phyloP scores from a whole-genome alignment of 2,797 vertebrate genomes.

The Petrocephalus sullivani region DNA sequence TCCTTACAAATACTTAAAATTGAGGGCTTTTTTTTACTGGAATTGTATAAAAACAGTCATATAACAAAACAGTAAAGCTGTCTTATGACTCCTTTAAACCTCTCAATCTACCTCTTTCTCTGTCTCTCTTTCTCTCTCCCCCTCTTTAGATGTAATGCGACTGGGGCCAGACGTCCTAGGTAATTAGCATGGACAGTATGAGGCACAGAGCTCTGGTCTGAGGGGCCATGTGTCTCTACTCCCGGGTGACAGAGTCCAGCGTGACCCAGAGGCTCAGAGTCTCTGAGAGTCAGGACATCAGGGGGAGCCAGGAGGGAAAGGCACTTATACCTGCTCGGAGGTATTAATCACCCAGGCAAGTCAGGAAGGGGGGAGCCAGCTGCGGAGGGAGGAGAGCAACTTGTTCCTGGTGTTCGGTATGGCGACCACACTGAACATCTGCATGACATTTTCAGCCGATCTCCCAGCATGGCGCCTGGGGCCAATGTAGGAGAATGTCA shows the following conservation, averaged over 20 bases:
- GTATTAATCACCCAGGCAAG: neutral
- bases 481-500: neutral
- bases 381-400: neutral
- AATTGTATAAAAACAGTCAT: neutral
- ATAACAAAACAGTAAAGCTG: neutral
- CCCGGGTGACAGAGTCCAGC: conserved; percentile 41
- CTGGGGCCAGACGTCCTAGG: conserved; percentile 57
- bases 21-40: neutral
- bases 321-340: neutral
- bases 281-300: neutral
- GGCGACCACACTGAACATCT: neutral
- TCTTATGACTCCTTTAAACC: neutral
- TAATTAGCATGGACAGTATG: conserved; percentile 62
- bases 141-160: conserved; percentile 55
- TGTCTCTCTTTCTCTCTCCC: neutral
- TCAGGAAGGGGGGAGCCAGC: neutral
- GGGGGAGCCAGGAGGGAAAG: neutral
- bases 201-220: conserved; percentile 58
- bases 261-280: neutral
- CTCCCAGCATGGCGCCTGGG: neutral
- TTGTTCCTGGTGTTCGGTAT: neutral
- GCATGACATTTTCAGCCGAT: neutral
- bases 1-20: neutral
- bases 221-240: conserved; percentile 51
- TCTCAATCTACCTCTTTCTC: neutral